Conservation (phyloP, 2,113 vertebrate genomes). For the Cololabis saira region DNA sequence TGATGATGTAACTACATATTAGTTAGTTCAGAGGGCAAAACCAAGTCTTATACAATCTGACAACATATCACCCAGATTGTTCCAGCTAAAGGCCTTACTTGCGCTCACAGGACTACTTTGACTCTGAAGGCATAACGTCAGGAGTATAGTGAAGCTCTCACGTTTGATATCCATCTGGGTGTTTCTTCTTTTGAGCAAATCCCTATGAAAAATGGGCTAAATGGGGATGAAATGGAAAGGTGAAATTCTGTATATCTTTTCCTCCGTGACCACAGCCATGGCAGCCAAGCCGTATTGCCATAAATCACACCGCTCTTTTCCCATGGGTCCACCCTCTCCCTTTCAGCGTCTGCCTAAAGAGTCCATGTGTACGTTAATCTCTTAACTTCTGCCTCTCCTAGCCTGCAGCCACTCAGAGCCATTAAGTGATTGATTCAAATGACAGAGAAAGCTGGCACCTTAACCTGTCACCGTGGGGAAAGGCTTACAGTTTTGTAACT, state of each 20-base stretch:
- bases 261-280: not conserved
- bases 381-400: slow-evolving; percentile 32
- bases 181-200: not conserved
- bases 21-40: too few relatives aligned
- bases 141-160: too few relatives aligned
- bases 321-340: not conserved
- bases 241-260: not conserved
- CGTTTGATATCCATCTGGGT: not conserved
- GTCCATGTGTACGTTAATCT: slow-evolving; percentile 65
- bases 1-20: too few relatives aligned
- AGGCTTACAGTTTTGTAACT: slow-evolving; percentile 22
- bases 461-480: slow-evolving; percentile 11
- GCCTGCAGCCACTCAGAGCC: slow-evolving; percentile 51
- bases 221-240: not conserved
- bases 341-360: slow-evolving; percentile 24
- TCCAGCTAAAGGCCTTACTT: too few relatives aligned
- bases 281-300: slow-evolving; percentile 15
- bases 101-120: too few relatives aligned
- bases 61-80: too few relatives aligned
- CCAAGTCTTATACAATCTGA: too few relatives aligned
- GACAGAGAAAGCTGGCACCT: slow-evolving; percentile 29
- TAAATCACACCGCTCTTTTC: slow-evolving; percentile 56
- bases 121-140: too few relatives aligned
- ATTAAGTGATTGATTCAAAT: slow-evolving; percentile 60
- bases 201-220: not conserved